A percentile compares a stretch with the other conserved stretches of the same genome.
These are phyloP conservation scores for Oreocharis arfaki DNA, from an alignment of 2,113 vertebrate genomes.

Conservation along the genomic window DNA sequence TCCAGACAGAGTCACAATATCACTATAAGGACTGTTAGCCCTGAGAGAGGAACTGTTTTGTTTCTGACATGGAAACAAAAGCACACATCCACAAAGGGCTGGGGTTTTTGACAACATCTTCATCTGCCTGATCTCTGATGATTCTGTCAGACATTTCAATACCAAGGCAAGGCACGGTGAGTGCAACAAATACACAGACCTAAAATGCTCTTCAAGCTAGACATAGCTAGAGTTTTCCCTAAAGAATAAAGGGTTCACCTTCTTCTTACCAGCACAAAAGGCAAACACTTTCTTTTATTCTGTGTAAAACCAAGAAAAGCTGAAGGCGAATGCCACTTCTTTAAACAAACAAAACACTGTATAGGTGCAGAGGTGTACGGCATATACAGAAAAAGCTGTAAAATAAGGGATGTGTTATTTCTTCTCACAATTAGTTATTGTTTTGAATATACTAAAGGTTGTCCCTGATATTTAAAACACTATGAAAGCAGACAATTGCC, in stretches of 20 bases:
- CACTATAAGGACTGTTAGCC: background rate
- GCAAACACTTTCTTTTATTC: background rate
- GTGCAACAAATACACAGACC: background rate
- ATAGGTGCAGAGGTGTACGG: background rate
- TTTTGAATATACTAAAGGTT: background rate
- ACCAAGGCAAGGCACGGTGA: background rate
- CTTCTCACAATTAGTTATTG: background rate
- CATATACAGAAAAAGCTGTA: background rate
- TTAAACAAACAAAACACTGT: background rate
- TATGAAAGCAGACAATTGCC: background rate
- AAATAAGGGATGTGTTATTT: background rate
- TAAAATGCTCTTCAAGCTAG: background rate
- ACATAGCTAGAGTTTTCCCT: background rate
- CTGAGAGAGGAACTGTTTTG: background rate
- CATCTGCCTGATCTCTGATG: background rate
- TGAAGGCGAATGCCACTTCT: background rate
- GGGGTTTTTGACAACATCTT: background rate
- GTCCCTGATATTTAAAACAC: background rate
- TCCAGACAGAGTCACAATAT: background rate
- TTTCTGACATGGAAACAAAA: background rate
- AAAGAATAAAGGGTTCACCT: background rate
- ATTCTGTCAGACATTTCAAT: background rate
- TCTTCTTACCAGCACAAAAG: background rate
- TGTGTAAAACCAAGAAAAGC: background rate
- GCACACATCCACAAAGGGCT: background rate